Evolutionary conservation across 2,797 vertebrate genomes (phyloP).

Genomic region (Anomalospiza imberbis): DNA sequence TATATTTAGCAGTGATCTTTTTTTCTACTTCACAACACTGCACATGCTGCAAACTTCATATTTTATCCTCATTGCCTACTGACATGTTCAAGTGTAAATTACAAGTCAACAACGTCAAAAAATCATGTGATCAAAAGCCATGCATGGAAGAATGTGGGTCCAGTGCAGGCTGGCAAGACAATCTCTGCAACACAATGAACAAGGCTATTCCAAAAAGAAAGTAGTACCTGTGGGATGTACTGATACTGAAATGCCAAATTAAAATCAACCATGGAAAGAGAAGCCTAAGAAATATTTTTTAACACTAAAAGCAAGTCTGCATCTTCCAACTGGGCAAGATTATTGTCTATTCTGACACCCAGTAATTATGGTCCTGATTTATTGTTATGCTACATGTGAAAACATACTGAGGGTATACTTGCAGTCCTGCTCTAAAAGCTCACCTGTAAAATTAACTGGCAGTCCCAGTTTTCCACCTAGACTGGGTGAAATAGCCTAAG

Average conservation of each 20-base stretch:
- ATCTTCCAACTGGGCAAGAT: background rate
- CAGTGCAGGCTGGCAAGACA: background rate
- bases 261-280: background rate
- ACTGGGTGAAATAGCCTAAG: background rate
- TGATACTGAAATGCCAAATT: background rate
- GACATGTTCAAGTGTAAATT: background rate
- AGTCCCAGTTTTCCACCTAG: background rate
- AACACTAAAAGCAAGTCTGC: background rate
- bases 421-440: background rate
- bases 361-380: background rate
- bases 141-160: background rate
- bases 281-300: background rate
- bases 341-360: background rate
- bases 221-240: background rate
- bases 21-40: background rate
- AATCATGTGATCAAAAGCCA: background rate
- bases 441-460: background rate
- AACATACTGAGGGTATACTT: background rate
- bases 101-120: background rate
- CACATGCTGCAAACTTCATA: background rate
- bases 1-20: background rate
- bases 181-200: background rate
- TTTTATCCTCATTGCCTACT: background rate
- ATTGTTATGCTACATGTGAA: background rate
- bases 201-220: background rate